These are phyloP conservation scores for Myripristis murdjan DNA, from an alignment of 2,797 vertebrate species.

Conservation along the genomic window DNA sequence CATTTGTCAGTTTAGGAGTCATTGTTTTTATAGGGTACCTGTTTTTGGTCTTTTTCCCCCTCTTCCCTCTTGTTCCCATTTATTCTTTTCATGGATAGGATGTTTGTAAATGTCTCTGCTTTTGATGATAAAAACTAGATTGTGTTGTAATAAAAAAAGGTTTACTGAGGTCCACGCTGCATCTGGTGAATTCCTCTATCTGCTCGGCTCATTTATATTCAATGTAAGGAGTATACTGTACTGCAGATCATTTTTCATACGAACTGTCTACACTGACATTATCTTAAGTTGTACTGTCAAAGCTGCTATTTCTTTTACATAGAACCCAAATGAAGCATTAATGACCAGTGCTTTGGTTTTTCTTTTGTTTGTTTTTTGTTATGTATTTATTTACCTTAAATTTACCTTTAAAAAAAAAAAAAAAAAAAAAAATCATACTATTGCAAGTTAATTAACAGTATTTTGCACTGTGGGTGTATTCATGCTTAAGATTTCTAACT, in stretches of 20 bases:
- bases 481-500: not conserved
- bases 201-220: slow-evolving; percentile 76
- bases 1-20: slow-evolving; percentile 91
- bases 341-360: not conserved
- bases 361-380: not conserved
- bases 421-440: too few species aligned
- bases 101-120: slow-evolving; percentile 98
- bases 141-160: slow-evolving; percentile 99
- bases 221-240: slow-evolving; percentile 66
- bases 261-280: slow-evolving; percentile 24
- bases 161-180: slow-evolving; percentile 94
- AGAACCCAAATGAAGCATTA: not conserved
- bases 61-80: slow-evolving; percentile 56
- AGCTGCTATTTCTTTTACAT: slow-evolving; percentile 4
- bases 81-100: slow-evolving; percentile 89
- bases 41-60: slow-evolving; percentile 81
- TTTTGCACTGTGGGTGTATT: slow-evolving; percentile 26
- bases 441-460: slow-evolving; percentile 28
- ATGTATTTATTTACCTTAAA: not conserved
- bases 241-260: slow-evolving; percentile 58
- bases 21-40: slow-evolving; percentile 93
- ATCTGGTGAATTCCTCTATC: slow-evolving; percentile 87
- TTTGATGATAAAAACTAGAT: slow-evolving; percentile 95
- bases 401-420: too few species aligned
- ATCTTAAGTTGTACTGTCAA: slow-evolving; percentile 8